Percentiles rank a stretch among this genome's conserved stretches.
Evolutionary conservation across 2,888 invertebrate genomes (phyloP).

Genomic region (Dexiosoma caninum): DNA sequence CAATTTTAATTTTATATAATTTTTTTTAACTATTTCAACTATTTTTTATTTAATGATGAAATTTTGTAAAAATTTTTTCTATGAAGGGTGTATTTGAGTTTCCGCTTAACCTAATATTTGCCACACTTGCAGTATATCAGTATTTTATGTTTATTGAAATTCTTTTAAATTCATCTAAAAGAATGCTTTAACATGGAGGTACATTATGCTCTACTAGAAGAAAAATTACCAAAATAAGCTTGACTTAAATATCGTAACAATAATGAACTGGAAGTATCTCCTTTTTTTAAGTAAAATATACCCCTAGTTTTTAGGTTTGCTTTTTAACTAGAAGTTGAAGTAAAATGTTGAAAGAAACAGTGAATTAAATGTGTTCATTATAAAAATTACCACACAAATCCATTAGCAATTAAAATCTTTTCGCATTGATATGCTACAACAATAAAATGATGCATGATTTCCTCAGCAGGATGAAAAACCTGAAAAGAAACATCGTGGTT

Average conservation of each 20-base stretch:
- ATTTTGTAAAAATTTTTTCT: too few species aligned
- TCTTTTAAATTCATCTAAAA: not conserved
- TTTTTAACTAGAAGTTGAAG: not conserved
- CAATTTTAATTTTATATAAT: too few species aligned
- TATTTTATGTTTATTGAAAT: not conserved
- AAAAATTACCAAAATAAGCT: not conserved
- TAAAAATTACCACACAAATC: slow-evolving; percentile 23
- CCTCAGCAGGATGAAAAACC: not conserved
- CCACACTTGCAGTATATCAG: too few species aligned
- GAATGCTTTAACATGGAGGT: slow-evolving; percentile 1
- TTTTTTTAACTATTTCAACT: too few species aligned
- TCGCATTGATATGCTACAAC: not conserved
- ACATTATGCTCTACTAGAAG: not conserved
- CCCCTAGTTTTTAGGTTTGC: not conserved
- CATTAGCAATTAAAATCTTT: slow-evolving; percentile 43
- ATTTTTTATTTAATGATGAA: too few species aligned
- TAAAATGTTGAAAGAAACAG: not conserved
- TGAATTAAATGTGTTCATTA: not conserved
- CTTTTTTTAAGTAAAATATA: not conserved
- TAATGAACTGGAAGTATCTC: not conserved
- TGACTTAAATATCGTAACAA: not conserved
- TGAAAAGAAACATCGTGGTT: not conserved
- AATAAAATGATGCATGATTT: slow-evolving; percentile 42
- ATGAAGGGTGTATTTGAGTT: too few species aligned
- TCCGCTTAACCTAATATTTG: too few species aligned